Percentiles rank a stretch among this genome's conserved stretches.
Evolutionary conservation across 2,113 vertebrate species (phyloP).

Genomic region (Brachirus orientalis): DNA sequence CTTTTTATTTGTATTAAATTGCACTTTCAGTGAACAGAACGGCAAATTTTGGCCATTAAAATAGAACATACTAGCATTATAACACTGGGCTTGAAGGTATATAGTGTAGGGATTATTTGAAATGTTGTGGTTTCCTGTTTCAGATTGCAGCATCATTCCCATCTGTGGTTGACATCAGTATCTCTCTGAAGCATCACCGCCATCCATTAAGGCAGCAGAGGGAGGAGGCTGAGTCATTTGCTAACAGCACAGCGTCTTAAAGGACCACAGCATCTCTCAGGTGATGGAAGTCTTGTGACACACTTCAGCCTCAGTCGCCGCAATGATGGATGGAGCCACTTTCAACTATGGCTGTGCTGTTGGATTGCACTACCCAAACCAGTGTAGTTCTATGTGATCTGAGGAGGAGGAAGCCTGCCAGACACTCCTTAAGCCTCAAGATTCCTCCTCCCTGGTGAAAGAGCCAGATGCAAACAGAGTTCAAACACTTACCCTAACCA

Average conservation of each 20-base stretch:
- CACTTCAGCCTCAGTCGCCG: neutral
- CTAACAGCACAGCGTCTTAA: slow-evolving; percentile 29
- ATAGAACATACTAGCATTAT: too few species aligned
- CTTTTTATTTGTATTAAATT: slow-evolving; percentile 8
- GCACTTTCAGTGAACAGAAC: neutral
- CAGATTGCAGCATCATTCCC: neutral
- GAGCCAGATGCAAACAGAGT: slow-evolving; percentile 1
- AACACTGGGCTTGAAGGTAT: too few species aligned
- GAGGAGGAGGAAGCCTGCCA: slow-evolving; percentile 16
- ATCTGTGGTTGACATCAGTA: neutral
- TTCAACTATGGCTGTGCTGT: slow-evolving; percentile 28
- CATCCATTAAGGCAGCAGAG: neutral
- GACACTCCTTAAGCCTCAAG: neutral
- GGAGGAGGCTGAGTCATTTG: neutral
- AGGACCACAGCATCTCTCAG: slow-evolving; percentile 34
- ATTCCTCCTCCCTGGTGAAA: slow-evolving; percentile 6
- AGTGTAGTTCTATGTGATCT: slow-evolving; percentile 44
- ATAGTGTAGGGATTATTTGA: neutral
- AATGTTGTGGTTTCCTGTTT: neutral
- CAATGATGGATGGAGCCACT: slow-evolving; percentile 54
- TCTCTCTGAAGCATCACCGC: slow-evolving; percentile 2
- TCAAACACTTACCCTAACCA: slow-evolving; percentile 7
- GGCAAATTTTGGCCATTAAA: neutral
- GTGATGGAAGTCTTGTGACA: slow-evolving; percentile 55
- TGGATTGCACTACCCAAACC: slow-evolving; percentile 18